Conservation (phyloP, 2,113 vertebrate genomes). For the Myanophis thanlyinensis region DNA sequence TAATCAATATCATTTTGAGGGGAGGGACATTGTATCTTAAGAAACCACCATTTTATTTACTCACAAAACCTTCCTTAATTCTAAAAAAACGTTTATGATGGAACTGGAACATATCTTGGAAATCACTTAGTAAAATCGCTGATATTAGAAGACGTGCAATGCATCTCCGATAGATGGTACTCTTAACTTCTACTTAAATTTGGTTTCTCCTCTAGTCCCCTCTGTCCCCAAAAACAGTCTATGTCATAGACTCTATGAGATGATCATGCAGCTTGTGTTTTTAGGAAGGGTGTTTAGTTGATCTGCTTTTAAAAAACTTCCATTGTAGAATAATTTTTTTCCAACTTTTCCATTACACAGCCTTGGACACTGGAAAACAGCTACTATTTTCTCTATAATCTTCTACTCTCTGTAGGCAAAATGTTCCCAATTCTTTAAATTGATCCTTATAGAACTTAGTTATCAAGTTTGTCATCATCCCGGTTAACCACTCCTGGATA, state of each 20-base stretch:
- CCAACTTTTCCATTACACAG: neutral
- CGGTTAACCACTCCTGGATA: neutral
- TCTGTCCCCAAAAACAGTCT: neutral
- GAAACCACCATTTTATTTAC: neutral
- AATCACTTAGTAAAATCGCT: neutral
- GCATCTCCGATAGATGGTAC: neutral
- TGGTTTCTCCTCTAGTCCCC: neutral
- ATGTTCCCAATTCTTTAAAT: neutral
- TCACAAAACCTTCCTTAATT: neutral
- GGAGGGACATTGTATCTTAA: neutral
- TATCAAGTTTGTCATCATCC: neutral
- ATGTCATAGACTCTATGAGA: too few species aligned
- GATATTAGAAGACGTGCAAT: neutral
- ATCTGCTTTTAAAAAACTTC: neutral
- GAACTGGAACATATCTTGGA: neutral
- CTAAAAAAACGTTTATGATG: neutral
- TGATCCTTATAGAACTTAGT: neutral
- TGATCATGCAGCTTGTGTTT: neutral
- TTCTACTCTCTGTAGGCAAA: neutral
- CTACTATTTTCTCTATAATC: neutral
- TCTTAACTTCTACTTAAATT: neutral
- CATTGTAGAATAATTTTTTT: neutral
- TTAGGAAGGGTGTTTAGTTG: neutral
- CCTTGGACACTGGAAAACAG: neutral
- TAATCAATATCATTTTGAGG: neutral